Percentiles rank a stretch among this genome's conserved stretches.
Evolutionary conservation across 2,113 vertebrate genomes (phyloP).

Genomic region (Megalops atlanticus): DNA sequence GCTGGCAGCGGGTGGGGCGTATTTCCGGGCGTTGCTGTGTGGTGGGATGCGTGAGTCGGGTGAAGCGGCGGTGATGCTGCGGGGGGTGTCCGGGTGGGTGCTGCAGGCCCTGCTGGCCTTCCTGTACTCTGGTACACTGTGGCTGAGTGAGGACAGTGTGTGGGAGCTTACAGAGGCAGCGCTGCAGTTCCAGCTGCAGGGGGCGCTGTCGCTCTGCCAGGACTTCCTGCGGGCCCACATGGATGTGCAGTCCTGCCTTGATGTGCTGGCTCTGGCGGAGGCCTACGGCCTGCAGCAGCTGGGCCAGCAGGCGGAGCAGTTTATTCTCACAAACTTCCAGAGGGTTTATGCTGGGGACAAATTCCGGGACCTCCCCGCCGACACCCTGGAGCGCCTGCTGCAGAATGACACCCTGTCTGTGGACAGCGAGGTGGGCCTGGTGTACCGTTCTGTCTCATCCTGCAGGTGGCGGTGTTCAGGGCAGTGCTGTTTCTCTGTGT

Average conservation of each 20-base stretch:
- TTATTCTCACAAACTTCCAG: conserved; percentile 68
- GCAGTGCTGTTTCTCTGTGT: neutral
- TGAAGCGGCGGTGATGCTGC: conserved; percentile 52
- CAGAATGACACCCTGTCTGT: conserved; percentile 67
- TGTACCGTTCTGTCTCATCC: neutral
- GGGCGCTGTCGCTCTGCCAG: conserved; percentile 71
- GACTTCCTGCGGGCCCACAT: conserved; percentile 65
- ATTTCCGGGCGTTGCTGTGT: conserved; percentile 77
- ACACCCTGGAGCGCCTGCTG: conserved; percentile 66
- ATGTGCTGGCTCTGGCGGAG: conserved; percentile 61
- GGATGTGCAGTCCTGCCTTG: conserved; percentile 63
- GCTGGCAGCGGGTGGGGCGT: conserved; percentile 78
- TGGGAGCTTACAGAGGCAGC: conserved; percentile 73
- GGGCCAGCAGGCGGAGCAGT: conserved; percentile 58
- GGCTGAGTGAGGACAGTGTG: conserved; percentile 60
- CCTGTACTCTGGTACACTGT: conserved; percentile 68
- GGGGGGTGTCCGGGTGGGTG: conserved; percentile 51
- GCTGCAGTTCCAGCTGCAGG: conserved; percentile 74
- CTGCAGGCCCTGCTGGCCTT: conserved; percentile 72
- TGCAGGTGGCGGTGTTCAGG: neutral
- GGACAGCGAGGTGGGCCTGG: conserved; percentile 56
- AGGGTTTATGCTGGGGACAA: conserved; percentile 58
- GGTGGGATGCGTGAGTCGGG: conserved; percentile 75
- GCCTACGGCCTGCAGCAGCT: conserved; percentile 63
- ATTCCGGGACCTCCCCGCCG: conserved; percentile 67